These are phyloP conservation scores for Pampus argenteus DNA, from an alignment of 2,797 vertebrate species.

Conservation along the genomic window DNA sequence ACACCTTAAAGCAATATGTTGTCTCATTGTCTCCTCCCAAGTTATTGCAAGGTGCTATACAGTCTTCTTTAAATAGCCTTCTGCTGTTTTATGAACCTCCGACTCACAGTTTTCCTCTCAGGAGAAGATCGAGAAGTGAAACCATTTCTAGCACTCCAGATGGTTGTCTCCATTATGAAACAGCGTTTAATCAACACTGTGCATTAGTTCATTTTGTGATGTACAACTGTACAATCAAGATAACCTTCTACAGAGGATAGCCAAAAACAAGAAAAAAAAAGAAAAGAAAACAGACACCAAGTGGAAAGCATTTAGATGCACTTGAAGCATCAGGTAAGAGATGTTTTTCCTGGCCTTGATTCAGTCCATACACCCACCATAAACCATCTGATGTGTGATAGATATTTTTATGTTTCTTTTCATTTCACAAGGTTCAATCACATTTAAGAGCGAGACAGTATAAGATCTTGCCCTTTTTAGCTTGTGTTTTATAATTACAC, in stretches of 20 bases:
- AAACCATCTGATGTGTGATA: slow-evolving; percentile 19
- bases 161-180: slow-evolving; percentile 38
- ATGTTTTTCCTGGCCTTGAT: slow-evolving; percentile 1
- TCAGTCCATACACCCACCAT: slow-evolving; percentile 8
- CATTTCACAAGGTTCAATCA: slow-evolving; percentile 5
- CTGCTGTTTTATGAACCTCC: slow-evolving; percentile 3
- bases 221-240: slow-evolving; percentile 9
- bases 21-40: slow-evolving; percentile 6
- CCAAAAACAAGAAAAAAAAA: neutral
- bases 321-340: slow-evolving; percentile 18
- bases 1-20: slow-evolving; percentile 13
- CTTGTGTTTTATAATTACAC: neutral
- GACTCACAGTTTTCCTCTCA: slow-evolving; percentile 5
- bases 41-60: slow-evolving; percentile 19
- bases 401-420: slow-evolving; percentile 21
- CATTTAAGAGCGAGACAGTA: neutral
- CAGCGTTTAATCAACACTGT: slow-evolving; percentile 28
- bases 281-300: neutral
- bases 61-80: neutral
- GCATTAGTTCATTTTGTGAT: slow-evolving; percentile 21
- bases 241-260: slow-evolving; percentile 7
- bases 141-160: slow-evolving; percentile 25
- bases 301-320: slow-evolving; percentile 1
- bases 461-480: slow-evolving; percentile 7
- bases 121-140: slow-evolving; percentile 12